Evolutionary conservation across 1,140 invertebrate genomes (phyloP), one percentile per base, ranked within the genome.

Genomic region (Tetramorium simillimum): DNA sequence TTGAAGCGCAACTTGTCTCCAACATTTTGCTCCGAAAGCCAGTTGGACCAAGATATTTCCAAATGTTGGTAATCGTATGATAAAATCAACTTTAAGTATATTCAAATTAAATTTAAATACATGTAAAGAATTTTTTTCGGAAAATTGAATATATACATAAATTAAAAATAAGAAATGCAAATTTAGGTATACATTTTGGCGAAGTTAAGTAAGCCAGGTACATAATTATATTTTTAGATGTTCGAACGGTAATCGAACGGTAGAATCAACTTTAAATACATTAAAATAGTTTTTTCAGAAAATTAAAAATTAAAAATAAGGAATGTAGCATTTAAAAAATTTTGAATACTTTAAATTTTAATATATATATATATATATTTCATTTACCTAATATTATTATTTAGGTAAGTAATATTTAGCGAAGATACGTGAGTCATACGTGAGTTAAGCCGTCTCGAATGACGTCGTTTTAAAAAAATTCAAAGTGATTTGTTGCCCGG

Each of bases 391-490:
- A 33, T 33, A 33, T 33, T 33, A 33, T 33, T 33, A 33, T 33
- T 33, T 33, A 33, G 33, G 33, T 33, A 33, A 33, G 28, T 33
- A 33, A 33, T 33, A 33, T 33, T 40, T 12, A n/a, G 5, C 37
- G 4, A 21, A n/a, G 21, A 62, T 53, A n/a, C 14, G 16, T 9
- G 12, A 21, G 21, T 67, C 21, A 6, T 46, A 24, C 14, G 16
- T 16, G 16, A 33, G 58, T 81, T 21, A 69, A 51, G 51, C 14
- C 4, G 9, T 10, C 10, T 40, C 51, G 67, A 89, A 90, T 92
- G 90, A 86, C 85, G 88, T 92, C 90, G 89, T 90, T 91, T 92
- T 91, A 89, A 94, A 92, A 90, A 93, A 93, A 93, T 93, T 91
- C 91, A 92, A 92, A 90, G 92, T 91, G 90, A 76, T 24, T 3